Conservation (phyloP, 2,888 invertebrate genomes). For the Geophilus truncorum region DNA sequence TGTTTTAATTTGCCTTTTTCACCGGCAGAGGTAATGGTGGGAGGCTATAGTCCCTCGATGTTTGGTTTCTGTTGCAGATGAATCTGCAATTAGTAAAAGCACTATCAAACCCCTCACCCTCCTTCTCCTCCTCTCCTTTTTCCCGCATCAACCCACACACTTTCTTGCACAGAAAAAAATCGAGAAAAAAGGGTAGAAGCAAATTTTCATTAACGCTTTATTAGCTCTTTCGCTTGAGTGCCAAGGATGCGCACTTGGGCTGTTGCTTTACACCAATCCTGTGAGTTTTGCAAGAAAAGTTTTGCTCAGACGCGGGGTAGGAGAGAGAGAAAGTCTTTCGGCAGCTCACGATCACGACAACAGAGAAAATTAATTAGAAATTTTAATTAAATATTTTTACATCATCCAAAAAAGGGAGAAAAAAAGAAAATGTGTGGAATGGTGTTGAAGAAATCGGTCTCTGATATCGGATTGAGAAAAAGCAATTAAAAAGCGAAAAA, state of each 20-base stretch:
- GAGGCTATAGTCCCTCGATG: conserved; percentile 12
- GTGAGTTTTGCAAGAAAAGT: conserved; percentile 15
- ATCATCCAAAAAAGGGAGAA: background rate
- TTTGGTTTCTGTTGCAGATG: conserved; percentile 32
- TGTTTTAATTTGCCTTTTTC: conserved; percentile 33
- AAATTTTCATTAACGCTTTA: conserved; percentile 34
- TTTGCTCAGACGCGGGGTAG: background rate
- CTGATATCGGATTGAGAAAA: conserved; percentile 18
- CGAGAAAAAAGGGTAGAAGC: conserved; percentile 25
- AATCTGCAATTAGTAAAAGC: conserved; percentile 30
- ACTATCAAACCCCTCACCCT: background rate
- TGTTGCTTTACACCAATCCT: conserved; percentile 27
- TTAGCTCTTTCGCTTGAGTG: conserved; percentile 28
- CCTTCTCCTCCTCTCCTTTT: background rate
- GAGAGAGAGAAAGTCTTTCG: conserved; percentile 12
- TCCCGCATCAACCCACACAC: conserved; percentile 23
- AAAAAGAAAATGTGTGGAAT: conserved; percentile 10
- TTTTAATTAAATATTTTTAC: conserved; percentile 36
- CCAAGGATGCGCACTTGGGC: conserved; percentile 12
- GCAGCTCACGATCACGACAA: conserved; percentile 32
- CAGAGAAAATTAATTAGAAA: conserved; percentile 35
- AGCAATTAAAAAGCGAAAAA: conserved; percentile 27
- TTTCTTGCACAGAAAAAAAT: conserved; percentile 2
- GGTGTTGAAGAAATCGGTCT: conserved; percentile 11
- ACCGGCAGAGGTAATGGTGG: conserved; percentile 6